phyloP scores from a whole-genome alignment of 1,140 invertebrate genomes.

The Nasonia giraulti region DNA sequence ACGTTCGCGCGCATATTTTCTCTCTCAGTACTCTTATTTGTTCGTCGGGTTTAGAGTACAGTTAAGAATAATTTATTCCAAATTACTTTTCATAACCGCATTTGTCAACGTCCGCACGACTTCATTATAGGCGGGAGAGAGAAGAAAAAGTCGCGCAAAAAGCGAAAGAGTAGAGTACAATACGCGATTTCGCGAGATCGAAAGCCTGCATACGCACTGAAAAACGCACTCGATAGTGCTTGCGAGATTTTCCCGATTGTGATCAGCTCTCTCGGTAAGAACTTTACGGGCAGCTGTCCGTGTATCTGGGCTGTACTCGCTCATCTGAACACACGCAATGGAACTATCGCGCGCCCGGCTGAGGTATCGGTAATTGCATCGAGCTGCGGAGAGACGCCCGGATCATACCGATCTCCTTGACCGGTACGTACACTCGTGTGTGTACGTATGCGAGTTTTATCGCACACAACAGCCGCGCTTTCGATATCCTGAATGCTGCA shows the following conservation, averaged over 20 bases:
- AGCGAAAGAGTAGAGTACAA: too few relatives aligned
- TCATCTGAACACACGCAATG: constrained; percentile 26
- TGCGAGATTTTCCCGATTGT: constrained; percentile 32
- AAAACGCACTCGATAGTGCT: too few relatives aligned
- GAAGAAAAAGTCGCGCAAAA: too few relatives aligned
- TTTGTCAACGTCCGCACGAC: not conserved
- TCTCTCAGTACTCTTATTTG: too few relatives aligned
- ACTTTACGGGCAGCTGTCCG: not conserved
- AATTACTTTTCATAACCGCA: not conserved
- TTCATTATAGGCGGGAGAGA: too few relatives aligned
- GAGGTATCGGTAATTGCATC: constrained; percentile 45
- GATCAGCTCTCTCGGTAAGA: constrained; percentile 6
- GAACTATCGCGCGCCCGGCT: not conserved
- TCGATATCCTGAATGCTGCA: constrained; percentile 1
- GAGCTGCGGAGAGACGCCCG: constrained; percentile 13
- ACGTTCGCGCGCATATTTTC: too few relatives aligned
- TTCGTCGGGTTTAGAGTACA: too few relatives aligned
- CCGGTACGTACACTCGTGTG: not conserved
- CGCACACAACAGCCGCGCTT: not conserved
- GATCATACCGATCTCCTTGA: constrained; percentile 19
- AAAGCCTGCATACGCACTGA: not conserved
- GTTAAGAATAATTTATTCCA: not conserved
- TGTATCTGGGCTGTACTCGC: not conserved
- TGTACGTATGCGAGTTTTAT: constrained; percentile 19
- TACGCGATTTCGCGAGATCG: not conserved